phyloP scores from a whole-genome alignment of 1,140 invertebrate genomes.

The Drosophila arizonae region DNA sequence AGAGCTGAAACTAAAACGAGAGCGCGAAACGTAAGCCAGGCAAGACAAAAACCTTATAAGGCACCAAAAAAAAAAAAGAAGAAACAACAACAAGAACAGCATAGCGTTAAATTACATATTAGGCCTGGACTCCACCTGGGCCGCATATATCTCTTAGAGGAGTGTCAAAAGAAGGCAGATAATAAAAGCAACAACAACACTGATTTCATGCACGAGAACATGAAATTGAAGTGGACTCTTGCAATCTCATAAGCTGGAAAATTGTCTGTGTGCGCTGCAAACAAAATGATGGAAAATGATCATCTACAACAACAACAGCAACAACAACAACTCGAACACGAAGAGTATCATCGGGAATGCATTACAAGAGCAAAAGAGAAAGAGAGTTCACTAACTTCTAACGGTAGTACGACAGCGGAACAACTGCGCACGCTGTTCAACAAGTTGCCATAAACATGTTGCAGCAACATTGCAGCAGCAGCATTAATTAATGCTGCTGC shows the following conservation, averaged over 20 bases:
- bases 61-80: constrained; percentile 28
- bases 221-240: constrained; percentile 31
- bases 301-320: constrained; percentile 26
- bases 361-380: constrained; percentile 37
- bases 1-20: constrained; percentile 36
- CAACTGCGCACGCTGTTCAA: constrained; percentile 12
- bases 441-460: constrained; percentile 72
- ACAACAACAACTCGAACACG: constrained; percentile 23
- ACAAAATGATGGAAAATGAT: constrained; percentile 58
- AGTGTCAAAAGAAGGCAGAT: constrained; percentile 60
- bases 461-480: constrained; percentile 65
- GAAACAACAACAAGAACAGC: constrained; percentile 28
- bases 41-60: constrained; percentile 34
- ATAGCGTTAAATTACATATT: constrained; percentile 67
- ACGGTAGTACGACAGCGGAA: constrained; percentile 43
- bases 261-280: constrained; percentile 44
- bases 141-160: constrained; percentile 17
- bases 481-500: constrained; percentile 60
- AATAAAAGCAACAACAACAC: constrained; percentile 40
- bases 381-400: constrained; percentile 56
- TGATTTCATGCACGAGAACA: constrained; percentile 71
- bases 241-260: constrained; percentile 67
- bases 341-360: constrained; percentile 33
- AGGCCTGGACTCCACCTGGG: constrained; percentile 41
- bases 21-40: constrained; percentile 14